These are phyloP conservation scores for Rhingia rostrata DNA, from an alignment of 2,888 invertebrate genomes.

Conservation along the genomic window DNA sequence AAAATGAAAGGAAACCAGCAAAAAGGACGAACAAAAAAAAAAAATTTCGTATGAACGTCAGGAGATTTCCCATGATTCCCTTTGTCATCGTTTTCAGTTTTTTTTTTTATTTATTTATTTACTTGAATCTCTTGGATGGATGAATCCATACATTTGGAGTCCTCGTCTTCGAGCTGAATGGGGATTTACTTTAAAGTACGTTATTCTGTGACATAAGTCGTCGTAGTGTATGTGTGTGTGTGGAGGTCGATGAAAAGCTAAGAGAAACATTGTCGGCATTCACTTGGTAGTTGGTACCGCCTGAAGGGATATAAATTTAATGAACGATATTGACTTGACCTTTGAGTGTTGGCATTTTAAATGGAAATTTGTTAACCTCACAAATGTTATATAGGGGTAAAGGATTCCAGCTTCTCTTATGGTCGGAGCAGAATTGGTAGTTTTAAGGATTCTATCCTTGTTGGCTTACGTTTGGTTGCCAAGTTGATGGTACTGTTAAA, in stretches of 20 bases:
- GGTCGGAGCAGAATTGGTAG: constrained; percentile 13
- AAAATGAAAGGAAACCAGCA: constrained; percentile 11
- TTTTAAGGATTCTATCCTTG: constrained; percentile 43
- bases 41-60: constrained; percentile 43
- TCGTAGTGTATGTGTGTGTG: constrained; percentile 2
- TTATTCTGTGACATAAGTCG: constrained; percentile 44
- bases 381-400: constrained; percentile 34
- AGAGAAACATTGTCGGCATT: constrained; percentile 21
- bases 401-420: constrained; percentile 4
- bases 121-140: constrained; percentile 24
- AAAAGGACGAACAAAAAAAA: constrained; percentile 20
- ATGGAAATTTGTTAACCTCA: constrained; percentile 72
- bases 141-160: constrained; percentile 31
- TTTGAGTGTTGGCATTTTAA: constrained; percentile 67
- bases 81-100: constrained; percentile 57
- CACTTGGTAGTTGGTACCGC: constrained; percentile 7
- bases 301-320: constrained; percentile 58
- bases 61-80: constrained; percentile 62
- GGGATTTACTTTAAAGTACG: constrained; percentile 62
- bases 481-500: constrained; percentile 36
- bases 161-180: constrained; percentile 22
- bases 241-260: background rate
- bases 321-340: constrained; percentile 72
- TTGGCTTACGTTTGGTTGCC: constrained; percentile 23
- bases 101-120: constrained; percentile 33